Percentiles rank a stretch among this genome's conserved stretches.
Conservation (phyloP, 2,888 invertebrate genomes). For the Hololepta plana region DNA sequence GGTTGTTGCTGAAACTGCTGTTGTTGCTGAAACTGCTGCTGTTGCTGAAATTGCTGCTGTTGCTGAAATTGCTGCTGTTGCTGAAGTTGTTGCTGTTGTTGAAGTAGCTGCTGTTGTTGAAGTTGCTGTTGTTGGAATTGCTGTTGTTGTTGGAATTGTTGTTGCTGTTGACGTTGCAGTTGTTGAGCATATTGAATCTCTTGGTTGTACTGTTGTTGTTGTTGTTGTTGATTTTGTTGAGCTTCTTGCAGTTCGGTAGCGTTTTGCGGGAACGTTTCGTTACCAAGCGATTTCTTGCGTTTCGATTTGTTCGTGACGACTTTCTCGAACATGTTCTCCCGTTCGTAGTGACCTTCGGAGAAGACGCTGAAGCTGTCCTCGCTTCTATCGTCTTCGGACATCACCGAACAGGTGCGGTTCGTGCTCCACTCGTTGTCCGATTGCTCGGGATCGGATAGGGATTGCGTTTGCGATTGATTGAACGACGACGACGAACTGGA, state of each 20-base stretch:
- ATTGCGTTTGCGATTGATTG: conserved; percentile 39
- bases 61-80: conserved; percentile 19
- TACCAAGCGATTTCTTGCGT: conserved; percentile 14
- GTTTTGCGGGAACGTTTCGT: conserved; percentile 11
- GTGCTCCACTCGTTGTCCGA: conserved; percentile 51
- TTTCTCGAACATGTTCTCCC: conserved; percentile 46
- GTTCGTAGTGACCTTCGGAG: conserved; percentile 42
- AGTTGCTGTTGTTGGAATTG: neutral
- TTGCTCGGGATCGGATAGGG: conserved; percentile 58
- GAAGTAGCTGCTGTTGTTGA: conserved; percentile 2
- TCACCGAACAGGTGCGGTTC: conserved; percentile 50
- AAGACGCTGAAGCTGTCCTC: conserved; percentile 35
- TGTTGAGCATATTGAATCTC: conserved; percentile 11
- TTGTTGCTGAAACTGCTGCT: conserved; percentile 24
- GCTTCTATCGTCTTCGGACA: conserved; percentile 49
- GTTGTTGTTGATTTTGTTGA: conserved; percentile 10
- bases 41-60: conserved; percentile 11
- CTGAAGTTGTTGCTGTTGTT: conserved; percentile 13
- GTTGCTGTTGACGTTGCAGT: conserved; percentile 1
- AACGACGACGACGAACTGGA: conserved; percentile 35
- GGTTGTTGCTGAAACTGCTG: conserved; percentile 26
- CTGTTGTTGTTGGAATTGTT: conserved; percentile 3
- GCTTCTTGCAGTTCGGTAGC: conserved; percentile 8
- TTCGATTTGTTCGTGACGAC: conserved; percentile 25
- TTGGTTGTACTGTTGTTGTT: conserved; percentile 10